A percentile compares a stretch with the other conserved stretches of the same genome.
Conservation (phyloP, 2,888 invertebrate species). For the Pyrrhia umbra region DNA sequence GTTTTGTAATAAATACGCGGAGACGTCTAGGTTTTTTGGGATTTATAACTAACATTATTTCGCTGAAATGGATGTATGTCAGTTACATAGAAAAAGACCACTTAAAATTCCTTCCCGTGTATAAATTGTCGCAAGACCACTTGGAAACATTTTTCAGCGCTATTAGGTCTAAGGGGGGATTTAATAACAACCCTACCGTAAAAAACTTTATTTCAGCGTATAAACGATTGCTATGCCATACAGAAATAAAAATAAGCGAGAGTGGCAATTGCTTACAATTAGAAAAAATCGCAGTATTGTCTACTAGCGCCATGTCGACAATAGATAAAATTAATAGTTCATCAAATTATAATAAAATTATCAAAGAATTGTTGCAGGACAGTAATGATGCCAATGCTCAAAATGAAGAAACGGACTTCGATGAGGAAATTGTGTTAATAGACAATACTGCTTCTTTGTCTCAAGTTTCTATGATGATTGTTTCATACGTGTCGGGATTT, state of each 20-base stretch:
- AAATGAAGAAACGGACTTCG: too few species aligned
- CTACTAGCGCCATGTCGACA: too few species aligned
- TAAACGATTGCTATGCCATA: conserved; percentile 6
- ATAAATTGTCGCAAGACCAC: conserved; percentile 8
- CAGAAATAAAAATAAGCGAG: not conserved
- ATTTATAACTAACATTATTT: not conserved
- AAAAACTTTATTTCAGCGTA: conserved; percentile 6
- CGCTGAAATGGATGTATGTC: not conserved
- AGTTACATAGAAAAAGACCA: not conserved
- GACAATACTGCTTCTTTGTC: too few species aligned
- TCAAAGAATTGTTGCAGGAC: too few species aligned
- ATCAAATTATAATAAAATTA: too few species aligned
- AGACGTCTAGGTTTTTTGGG: not conserved
- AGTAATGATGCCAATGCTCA: too few species aligned
- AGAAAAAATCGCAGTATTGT: too few species aligned
- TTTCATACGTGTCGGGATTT: too few species aligned
- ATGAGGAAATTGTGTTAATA: too few species aligned
- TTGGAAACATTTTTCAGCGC: conserved; percentile 6
- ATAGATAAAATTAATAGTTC: too few species aligned
- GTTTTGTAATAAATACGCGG: not conserved
- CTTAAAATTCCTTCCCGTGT: not conserved
- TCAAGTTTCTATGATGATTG: too few species aligned
- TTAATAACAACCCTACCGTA: conserved; percentile 7
- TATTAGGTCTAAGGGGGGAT: conserved; percentile 7
- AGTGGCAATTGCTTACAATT: not conserved